Percentiles rank a stretch among this genome's conserved stretches.
These are phyloP conservation scores for Atethmia centrago DNA, from an alignment of 2,888 invertebrate species.

Conservation along the genomic window DNA sequence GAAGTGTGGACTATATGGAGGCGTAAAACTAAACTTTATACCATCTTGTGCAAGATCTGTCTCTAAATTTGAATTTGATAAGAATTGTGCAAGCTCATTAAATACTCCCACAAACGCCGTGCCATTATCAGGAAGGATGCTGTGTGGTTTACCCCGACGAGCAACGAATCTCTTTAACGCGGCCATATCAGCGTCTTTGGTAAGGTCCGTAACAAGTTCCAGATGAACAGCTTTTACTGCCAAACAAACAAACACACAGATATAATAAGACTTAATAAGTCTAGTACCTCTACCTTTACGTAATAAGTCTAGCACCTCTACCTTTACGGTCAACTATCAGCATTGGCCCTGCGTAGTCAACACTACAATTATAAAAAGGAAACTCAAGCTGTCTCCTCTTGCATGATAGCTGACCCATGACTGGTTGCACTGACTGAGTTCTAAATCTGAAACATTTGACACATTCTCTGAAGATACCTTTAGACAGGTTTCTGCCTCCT, in stretches of 20 bases:
- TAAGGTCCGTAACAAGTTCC: conserved; percentile 24
- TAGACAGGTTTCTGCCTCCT: conserved; percentile 20
- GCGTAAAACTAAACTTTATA: conserved; percentile 17
- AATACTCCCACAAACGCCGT: conserved; percentile 19
- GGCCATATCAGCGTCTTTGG: conserved; percentile 21
- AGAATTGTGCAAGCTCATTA: conserved; percentile 20
- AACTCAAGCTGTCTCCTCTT: no score
- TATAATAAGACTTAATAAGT: no score
- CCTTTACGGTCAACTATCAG: no score
- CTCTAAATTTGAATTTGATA: conserved; percentile 17
- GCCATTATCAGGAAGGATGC: conserved; percentile 19
- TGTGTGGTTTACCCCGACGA: conserved; percentile 21
- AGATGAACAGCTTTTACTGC: conserved; percentile 20
- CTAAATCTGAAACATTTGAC: conserved; percentile 21
- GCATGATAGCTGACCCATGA: conserved; percentile 5
- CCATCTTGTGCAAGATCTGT: conserved; percentile 10
- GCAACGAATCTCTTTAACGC: conserved; percentile 18
- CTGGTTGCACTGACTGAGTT: conserved; percentile 17
- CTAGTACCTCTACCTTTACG: no score
- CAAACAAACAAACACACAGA: conserved; percentile 24
- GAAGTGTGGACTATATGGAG: conserved; percentile 9
- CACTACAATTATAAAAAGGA: conserved; percentile 8
- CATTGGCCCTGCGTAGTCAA: not conserved
- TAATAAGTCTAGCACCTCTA: no score
- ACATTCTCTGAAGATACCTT: conserved; percentile 9